These are phyloP conservation scores for Drosophila paramelanica DNA, from an alignment of 2,888 invertebrate genomes.

Conservation along the genomic window DNA sequence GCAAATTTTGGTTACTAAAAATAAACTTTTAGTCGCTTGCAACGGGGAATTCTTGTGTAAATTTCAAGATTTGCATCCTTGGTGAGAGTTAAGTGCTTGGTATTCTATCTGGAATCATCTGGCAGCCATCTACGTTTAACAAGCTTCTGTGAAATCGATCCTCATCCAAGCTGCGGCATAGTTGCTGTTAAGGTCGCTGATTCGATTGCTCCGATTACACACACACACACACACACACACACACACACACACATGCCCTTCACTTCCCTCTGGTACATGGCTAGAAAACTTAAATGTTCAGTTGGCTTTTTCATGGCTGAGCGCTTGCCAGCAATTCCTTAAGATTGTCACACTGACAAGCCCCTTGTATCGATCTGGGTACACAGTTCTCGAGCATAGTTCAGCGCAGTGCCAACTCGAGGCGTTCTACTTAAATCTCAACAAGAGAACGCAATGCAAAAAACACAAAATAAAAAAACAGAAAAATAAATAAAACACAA, in stretches of 20 bases:
- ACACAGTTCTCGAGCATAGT: conserved; percentile 21
- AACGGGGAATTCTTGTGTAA: background rate
- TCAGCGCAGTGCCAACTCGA: conserved; percentile 24
- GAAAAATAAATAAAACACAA: background rate
- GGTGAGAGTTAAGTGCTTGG: conserved; percentile 23
- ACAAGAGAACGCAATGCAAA: conserved; percentile 19
- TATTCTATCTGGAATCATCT: conserved; percentile 46
- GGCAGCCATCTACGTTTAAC: conserved; percentile 42
- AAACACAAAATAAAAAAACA: too few species aligned
- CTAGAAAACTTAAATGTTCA: conserved; percentile 53
- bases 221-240: conserved; percentile 15
- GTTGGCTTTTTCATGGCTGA: conserved; percentile 41
- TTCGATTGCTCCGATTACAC: conserved; percentile 60
- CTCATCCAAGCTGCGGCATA: conserved; percentile 34
- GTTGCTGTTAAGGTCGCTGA: conserved; percentile 47
- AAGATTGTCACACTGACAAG: conserved; percentile 67
- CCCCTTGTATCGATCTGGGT: conserved; percentile 40
- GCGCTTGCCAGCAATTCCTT: conserved; percentile 54
- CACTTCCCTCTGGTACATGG: conserved; percentile 43
- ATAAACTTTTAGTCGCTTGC: background rate
- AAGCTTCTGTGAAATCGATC: conserved; percentile 66
- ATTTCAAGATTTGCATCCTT: conserved; percentile 34
- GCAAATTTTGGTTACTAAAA: background rate
- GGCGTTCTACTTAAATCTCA: conserved; percentile 54
- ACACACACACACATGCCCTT: conserved; percentile 32